Conservation (phyloP, 2,888 invertebrate species). For the Branchipolynoe longqiensis region DNA sequence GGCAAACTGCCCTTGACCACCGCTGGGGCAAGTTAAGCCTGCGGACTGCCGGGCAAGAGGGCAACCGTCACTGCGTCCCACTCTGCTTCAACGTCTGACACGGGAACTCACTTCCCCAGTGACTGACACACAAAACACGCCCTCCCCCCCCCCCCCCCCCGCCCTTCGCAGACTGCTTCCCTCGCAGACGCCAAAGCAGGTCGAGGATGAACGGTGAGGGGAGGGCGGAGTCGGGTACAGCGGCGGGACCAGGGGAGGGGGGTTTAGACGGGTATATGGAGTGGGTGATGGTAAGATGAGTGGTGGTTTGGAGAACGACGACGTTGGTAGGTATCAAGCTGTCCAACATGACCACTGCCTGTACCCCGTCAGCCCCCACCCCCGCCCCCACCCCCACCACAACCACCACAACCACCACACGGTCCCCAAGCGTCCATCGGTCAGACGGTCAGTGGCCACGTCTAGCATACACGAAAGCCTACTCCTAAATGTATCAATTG, state of each 20-base stretch:
- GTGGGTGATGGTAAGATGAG: neutral
- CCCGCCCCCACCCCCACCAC: neutral
- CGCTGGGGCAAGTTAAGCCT: too few species aligned
- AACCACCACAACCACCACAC: neutral
- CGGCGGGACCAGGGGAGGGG: neutral
- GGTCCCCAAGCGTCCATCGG: slow-evolving; percentile 1
- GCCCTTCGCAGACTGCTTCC: too few species aligned
- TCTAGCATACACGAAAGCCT: slow-evolving; percentile 30
- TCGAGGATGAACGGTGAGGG: neutral
- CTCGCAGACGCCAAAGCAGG: too few species aligned
- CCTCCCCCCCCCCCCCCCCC: too few species aligned
- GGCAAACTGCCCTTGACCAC: neutral
- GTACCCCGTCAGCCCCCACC: neutral
- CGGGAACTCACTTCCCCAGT: slow-evolving; percentile 16
- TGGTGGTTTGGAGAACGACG: neutral
- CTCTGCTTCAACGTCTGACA: slow-evolving; percentile 4
- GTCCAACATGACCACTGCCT: too few species aligned
- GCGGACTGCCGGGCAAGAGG: neutral
- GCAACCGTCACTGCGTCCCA: neutral
- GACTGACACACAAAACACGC: slow-evolving; percentile 46
- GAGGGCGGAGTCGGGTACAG: neutral
- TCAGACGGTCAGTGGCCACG: slow-evolving; percentile 38
- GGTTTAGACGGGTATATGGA: too few species aligned
- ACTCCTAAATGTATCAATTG: slow-evolving; percentile 48
- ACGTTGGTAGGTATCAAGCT: too few species aligned